Percentiles rank a stretch among this genome's conserved stretches.
phyloP scores from a whole-genome alignment of 2,113 vertebrate species.

The Phocoena sinus region DNA sequence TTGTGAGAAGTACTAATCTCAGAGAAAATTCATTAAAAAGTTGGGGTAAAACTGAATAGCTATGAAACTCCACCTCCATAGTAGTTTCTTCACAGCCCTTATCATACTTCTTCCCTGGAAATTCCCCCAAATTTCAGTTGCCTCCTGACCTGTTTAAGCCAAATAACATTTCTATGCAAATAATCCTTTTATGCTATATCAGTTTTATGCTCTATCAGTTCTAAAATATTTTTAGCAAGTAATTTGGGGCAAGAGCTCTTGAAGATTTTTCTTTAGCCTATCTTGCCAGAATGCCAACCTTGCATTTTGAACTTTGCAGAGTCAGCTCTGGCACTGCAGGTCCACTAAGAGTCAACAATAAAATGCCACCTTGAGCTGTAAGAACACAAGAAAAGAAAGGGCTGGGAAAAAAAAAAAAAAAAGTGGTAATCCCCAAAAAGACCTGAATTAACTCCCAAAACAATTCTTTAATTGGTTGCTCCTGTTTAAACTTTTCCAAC shows the following conservation, averaged over 20 bases:
- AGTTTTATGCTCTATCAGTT: conserved; percentile 58
- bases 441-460: neutral
- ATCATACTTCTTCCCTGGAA: neutral
- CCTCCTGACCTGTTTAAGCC: conserved; percentile 46
- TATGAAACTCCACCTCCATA: neutral
- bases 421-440: neutral
- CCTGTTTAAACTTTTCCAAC: neutral
- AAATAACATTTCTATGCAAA: conserved; percentile 59
- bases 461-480: conserved; percentile 10
- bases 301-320: conserved; percentile 44
- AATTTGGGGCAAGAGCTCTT: conserved; percentile 60
- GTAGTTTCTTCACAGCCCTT: conserved; percentile 10
- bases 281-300: conserved; percentile 38
- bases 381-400: neutral
- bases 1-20: neutral
- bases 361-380: neutral
- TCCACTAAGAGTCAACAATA: conserved; percentile 33
- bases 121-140: conserved; percentile 37
- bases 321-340: conserved; percentile 45
- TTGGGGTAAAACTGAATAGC: neutral
- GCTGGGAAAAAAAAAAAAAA: neutral
- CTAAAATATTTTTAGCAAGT: conserved; percentile 66
- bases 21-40: conserved; percentile 13
- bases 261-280: conserved; percentile 39
- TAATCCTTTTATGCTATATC: conserved; percentile 42